phyloP scores from a whole-genome alignment of 2,888 invertebrate species.

The Hyposoter didymator region DNA sequence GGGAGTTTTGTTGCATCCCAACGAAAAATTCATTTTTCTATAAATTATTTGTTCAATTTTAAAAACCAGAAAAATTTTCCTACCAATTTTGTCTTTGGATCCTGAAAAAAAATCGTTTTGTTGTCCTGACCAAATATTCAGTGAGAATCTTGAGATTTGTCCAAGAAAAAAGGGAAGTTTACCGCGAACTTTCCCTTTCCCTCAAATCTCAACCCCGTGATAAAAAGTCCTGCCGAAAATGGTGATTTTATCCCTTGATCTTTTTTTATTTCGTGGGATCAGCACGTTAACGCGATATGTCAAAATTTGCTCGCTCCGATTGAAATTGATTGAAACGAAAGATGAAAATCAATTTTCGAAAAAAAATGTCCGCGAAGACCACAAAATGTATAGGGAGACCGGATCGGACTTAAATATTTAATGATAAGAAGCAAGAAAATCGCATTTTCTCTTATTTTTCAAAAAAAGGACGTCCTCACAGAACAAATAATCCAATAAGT shows the following conservation, averaged over 20 bases:
- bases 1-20: no score
- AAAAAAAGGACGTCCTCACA: neutral
- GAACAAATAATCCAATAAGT: conserved; percentile 6
- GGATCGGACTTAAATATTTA: conserved; percentile 14
- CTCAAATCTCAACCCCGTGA: neutral
- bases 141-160: no score
- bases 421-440: conserved; percentile 16
- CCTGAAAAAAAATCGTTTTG: no score
- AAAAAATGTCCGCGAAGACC: neutral
- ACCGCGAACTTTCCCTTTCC: neutral
- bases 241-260: neutral
- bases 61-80: no score
- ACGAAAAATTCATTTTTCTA: no score
- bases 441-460: neutral
- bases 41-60: no score
- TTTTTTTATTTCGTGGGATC: neutral
- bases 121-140: no score
- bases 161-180: no score
- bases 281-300: conserved; percentile 43
- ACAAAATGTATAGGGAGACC: conserved; percentile 13
- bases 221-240: neutral
- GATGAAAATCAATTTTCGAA: conserved; percentile 44
- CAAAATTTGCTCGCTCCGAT: conserved; percentile 21
- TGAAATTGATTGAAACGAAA: conserved; percentile 23
- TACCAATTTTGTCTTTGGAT: no score